phyloP scores from a whole-genome alignment of 2,888 invertebrate genomes.

The Thereva nobilitata region DNA sequence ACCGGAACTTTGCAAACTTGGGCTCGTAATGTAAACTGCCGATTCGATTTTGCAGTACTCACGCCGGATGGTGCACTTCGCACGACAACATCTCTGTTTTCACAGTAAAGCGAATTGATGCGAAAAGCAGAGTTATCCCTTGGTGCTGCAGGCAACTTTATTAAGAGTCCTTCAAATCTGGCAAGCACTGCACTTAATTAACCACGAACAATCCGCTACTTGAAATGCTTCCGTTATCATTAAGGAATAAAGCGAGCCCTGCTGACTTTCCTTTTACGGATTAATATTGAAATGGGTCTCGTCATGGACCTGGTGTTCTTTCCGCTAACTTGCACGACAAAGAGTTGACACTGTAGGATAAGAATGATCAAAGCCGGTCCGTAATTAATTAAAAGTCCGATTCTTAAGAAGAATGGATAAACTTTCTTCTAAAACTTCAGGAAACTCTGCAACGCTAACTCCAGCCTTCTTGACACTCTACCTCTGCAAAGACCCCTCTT shows the following conservation, averaged over 20 bases:
- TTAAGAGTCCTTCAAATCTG: no score
- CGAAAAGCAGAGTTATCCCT: no score
- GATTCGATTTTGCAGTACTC: no score
- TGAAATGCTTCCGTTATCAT: constrained; percentile 6
- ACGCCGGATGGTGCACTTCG: no score
- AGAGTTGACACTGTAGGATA: constrained; percentile 13
- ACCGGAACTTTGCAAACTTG: constrained; percentile 10
- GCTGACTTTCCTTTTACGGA: not conserved
- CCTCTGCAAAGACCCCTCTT: no score
- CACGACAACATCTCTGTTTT: no score
- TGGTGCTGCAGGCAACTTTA: no score
- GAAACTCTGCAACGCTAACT: no score
- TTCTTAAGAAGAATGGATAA: not conserved
- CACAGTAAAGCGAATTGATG: no score
- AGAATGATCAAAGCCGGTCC: constrained; percentile 8
- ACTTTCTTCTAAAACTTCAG: not conserved
- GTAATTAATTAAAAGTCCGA: constrained; percentile 23
- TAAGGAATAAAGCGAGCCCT: not conserved
- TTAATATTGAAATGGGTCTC: not conserved
- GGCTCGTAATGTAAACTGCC: constrained; percentile 8
- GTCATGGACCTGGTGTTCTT: constrained; percentile 4
- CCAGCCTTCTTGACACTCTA: no score
- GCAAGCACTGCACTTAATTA: constrained; percentile 28
- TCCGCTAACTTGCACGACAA: not conserved
- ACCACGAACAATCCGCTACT: constrained; percentile 10